Base-by-base conservation (phyloP, 2,888 invertebrate genomes). In the Temnothorax unifasciatus region DNA sequence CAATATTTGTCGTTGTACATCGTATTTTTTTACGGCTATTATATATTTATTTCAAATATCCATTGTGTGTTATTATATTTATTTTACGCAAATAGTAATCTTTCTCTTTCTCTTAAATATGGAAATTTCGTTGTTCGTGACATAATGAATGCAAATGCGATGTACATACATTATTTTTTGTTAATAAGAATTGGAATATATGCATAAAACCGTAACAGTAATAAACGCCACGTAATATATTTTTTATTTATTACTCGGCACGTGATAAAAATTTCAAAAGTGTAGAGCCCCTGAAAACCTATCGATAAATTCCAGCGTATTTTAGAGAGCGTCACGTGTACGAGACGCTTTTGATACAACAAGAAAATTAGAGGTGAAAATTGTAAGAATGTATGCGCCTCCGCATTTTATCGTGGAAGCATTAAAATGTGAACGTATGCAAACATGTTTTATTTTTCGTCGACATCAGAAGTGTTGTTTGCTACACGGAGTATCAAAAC, bases 121-220 rank as follows among this genome's bases (percentile, higher is more conserved):
- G 59, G 18, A 81, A 47, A 59, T 38, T 38, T 71, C 18, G 34
- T 68, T 29, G 34, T 44, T 29, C 34, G 29, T 38, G 71, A 63
- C 25, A 13, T 61, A 73, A 81, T 18, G 18, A 81, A 73, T 81
- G 79, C 79, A 81, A 73, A 81, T 50, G 13, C 21, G 47, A 79
- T 79, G 79, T 47, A 47, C 71, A 79, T 71, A 81, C 18, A 50
- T 73, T 81, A 81, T 59, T 81, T 81, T 59, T 81, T 61, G 13
- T 81, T 73, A 73, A 81, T 61, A 73, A 61, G 71, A 81, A 81
- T 59, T 38, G 59, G 50, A 73, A 50, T 73, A 68, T 54, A 50
- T 81, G 79, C 79, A 50, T 81, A 81, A 73, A 71, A 59, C 3
- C 47, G 34, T 59, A 79, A 69, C 57, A 21, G 54, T 69, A 79